Conservation (phyloP, 1,140 invertebrate genomes). For the Lasioglossum albipes region DNA sequence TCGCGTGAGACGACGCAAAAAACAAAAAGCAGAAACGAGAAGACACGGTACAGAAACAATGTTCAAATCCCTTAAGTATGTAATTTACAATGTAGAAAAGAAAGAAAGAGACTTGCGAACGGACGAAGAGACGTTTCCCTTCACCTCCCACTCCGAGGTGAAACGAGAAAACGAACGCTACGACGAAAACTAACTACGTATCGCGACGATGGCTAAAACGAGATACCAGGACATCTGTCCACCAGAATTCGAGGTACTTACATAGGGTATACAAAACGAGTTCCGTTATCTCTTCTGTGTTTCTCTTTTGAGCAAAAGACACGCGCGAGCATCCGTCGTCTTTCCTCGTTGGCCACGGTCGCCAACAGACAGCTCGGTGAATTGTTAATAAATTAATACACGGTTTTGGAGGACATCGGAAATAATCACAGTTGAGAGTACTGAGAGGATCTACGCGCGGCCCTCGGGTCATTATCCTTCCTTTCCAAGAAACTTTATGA, state of each 20-base stretch:
- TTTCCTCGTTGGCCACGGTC: slow-evolving; percentile 9
- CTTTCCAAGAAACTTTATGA: not conserved
- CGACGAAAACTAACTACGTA: not conserved
- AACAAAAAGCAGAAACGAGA: not conserved
- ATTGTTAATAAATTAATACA: slow-evolving; percentile 15
- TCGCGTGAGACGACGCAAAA: not conserved
- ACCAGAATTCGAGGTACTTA: slow-evolving; percentile 22
- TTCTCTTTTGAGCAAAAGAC: slow-evolving; percentile 41
- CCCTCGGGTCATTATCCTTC: not conserved
- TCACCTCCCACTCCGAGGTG: too few species aligned
- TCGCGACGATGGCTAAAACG: not conserved
- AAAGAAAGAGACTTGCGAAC: not conserved
- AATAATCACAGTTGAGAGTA: slow-evolving; percentile 45
- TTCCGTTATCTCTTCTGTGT: slow-evolving; percentile 2
- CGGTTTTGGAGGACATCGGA: slow-evolving; percentile 10
- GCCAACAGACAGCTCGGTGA: not conserved
- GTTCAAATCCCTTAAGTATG: not conserved
- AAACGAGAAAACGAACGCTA: not conserved
- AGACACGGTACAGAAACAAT: not conserved
- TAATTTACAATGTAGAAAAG: slow-evolving; percentile 5
- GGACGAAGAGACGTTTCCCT: not conserved
- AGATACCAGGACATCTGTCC: slow-evolving; percentile 4
- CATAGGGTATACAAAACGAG: not conserved
- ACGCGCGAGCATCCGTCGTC: slow-evolving; percentile 15
- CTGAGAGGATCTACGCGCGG: not conserved